phyloP scores from a whole-genome alignment of 2,888 invertebrate genomes.

The Halocaridina rubra region DNA sequence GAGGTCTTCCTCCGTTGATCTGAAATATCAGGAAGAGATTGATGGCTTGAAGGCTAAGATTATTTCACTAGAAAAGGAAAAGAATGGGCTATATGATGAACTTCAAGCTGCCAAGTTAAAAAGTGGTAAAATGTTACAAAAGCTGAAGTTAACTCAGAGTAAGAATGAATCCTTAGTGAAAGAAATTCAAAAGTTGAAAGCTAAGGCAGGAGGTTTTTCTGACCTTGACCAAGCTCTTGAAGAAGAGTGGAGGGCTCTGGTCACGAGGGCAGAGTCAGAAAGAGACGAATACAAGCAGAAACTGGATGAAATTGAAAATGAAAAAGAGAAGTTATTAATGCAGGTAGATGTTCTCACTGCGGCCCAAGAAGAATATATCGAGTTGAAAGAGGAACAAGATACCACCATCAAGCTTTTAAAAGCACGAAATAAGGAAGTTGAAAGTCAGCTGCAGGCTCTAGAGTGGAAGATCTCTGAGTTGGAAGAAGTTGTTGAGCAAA shows the following conservation, averaged over 20 bases:
- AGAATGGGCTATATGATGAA: slow-evolving; percentile 72
- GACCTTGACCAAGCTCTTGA: slow-evolving; percentile 83
- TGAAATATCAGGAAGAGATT: slow-evolving; percentile 51
- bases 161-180: slow-evolving; percentile 68
- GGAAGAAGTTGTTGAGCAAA: slow-evolving; percentile 58
- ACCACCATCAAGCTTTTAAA: slow-evolving; percentile 80
- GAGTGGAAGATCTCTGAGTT: slow-evolving; percentile 63
- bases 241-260: slow-evolving; percentile 77
- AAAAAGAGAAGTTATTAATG: slow-evolving; percentile 78
- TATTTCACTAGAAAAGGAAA: slow-evolving; percentile 59
- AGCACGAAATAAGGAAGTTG: slow-evolving; percentile 78
- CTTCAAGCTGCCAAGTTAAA: slow-evolving; percentile 77
- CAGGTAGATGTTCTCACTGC: slow-evolving; percentile 80
- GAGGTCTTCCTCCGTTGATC: slow-evolving; percentile 49
- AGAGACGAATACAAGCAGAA: slow-evolving; percentile 77
- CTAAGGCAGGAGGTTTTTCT: slow-evolving; percentile 60
- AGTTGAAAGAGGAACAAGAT: slow-evolving; percentile 85
- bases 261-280: slow-evolving; percentile 70
- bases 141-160: slow-evolving; percentile 84
- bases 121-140: slow-evolving; percentile 82
- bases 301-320: slow-evolving; percentile 74
- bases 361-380: slow-evolving; percentile 81
- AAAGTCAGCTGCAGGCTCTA: slow-evolving; percentile 74
- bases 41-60: slow-evolving; percentile 55
- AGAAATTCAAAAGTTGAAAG: slow-evolving; percentile 64